phyloP scores from a whole-genome alignment of 1,140 invertebrate genomes.

The Brachionus rubens region DNA sequence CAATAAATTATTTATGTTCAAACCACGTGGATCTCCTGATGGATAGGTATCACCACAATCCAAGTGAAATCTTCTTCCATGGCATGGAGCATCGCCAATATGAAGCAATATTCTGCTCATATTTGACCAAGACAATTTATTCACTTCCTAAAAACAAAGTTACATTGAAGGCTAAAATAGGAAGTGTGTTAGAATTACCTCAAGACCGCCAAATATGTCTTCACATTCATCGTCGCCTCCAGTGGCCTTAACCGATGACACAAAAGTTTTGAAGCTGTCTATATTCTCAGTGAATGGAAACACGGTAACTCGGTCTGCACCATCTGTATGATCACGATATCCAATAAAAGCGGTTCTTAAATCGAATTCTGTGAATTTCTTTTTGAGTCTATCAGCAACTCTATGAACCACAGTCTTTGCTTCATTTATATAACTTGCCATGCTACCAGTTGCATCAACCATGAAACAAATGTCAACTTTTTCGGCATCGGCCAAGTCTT shows the following conservation, averaged over 20 bases:
- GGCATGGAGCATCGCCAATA: conserved; percentile 31
- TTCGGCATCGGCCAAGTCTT: background rate
- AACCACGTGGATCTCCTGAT: conserved; percentile 4
- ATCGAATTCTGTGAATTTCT: background rate
- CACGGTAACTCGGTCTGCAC: background rate
- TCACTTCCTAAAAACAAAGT: background rate
- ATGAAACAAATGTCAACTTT: conserved; percentile 37
- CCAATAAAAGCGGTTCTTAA: background rate
- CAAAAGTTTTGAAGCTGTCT: background rate
- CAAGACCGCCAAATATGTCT: conserved; percentile 22
- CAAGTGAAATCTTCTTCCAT: background rate
- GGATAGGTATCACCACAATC: background rate
- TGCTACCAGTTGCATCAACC: conserved; percentile 29
- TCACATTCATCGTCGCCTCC: conserved; percentile 33
- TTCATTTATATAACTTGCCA: background rate
- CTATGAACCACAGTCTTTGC: background rate
- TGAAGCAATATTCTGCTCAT: conserved; percentile 6
- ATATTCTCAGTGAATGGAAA: conserved; percentile 23
- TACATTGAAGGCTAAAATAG: too few relatives aligned
- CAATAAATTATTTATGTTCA: background rate
- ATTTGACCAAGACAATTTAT: background rate
- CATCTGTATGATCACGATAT: background rate
- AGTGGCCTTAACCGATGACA: background rate
- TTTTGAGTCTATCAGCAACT: background rate
- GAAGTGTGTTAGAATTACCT: too few relatives aligned